Conservation (phyloP, 2,797 vertebrate species). For the Atherinosoma microstoma region DNA sequence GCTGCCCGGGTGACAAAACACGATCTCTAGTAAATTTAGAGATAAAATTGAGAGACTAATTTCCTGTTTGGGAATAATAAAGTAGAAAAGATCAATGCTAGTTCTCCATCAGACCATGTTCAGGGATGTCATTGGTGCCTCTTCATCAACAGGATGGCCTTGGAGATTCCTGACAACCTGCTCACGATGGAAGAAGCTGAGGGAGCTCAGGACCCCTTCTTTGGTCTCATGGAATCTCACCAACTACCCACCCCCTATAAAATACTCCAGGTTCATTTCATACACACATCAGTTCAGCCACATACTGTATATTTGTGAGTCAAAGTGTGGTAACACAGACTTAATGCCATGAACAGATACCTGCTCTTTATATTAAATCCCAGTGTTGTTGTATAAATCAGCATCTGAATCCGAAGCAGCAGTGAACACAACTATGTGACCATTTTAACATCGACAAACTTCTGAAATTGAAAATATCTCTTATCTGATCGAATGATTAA, state of each 20-base stretch:
- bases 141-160: constrained; percentile 60
- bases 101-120: background rate
- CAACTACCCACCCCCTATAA: constrained; percentile 80
- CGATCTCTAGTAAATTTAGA: no score
- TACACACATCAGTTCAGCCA: background rate
- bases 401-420: background rate
- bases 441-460: background rate
- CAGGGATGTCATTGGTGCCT: background rate
- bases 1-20: no score
- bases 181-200: constrained; percentile 81
- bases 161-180: constrained; percentile 80
- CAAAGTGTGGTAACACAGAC: background rate
- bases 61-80: no score
- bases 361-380: background rate
- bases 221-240: constrained; percentile 83
- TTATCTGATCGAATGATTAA: background rate
- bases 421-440: background rate
- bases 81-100: no score
- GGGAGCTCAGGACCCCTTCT: constrained; percentile 88
- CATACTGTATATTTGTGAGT: background rate
- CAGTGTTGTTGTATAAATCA: background rate
- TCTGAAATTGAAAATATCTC: background rate
- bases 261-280: constrained; percentile 76
- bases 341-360: background rate
- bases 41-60: no score